Percentiles rank a stretch among this genome's conserved stretches.
Conservation (phyloP, 2,888 invertebrate genomes). For the Galeopsomyia nigrocyanea region DNA sequence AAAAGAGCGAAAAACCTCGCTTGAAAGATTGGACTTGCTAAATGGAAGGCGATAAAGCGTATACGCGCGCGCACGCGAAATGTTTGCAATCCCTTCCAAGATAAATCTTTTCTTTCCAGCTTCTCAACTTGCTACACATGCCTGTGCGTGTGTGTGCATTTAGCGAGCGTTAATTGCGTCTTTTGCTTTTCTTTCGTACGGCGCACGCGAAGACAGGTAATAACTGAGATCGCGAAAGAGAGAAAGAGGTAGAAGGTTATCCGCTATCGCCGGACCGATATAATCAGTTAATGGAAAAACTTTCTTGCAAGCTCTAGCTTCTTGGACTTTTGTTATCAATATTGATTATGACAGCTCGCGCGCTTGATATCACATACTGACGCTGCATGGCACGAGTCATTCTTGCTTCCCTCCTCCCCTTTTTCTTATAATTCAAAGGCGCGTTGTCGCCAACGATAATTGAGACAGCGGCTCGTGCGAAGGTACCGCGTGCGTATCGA, state of each 20-base stretch:
- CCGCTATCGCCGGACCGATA: background rate
- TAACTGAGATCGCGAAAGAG: background rate
- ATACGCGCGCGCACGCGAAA: background rate
- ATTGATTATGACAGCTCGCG: slow-evolving; percentile 18
- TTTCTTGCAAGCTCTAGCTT: background rate
- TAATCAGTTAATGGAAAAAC: slow-evolving; percentile 22
- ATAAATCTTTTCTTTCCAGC: background rate
- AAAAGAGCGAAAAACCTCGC: slow-evolving; percentile 6
- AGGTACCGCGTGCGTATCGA: too few species aligned
- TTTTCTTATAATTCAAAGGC: too few species aligned
- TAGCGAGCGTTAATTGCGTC: background rate
- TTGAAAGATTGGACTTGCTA: slow-evolving; percentile 38
- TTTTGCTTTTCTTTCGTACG: background rate
- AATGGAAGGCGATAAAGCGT: slow-evolving; percentile 32
- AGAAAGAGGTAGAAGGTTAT: background rate
- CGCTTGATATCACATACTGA: background rate
- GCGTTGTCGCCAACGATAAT: too few species aligned
- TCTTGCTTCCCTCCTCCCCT: background rate
- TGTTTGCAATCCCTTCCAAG: background rate
- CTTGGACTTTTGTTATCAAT: slow-evolving; percentile 14
- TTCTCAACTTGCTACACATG: background rate
- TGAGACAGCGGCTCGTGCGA: too few species aligned
- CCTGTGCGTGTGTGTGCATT: background rate
- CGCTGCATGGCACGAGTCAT: background rate
- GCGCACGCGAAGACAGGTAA: background rate